Conservation (phyloP, 1,140 invertebrate species). For the Hesperophylax magnus region DNA sequence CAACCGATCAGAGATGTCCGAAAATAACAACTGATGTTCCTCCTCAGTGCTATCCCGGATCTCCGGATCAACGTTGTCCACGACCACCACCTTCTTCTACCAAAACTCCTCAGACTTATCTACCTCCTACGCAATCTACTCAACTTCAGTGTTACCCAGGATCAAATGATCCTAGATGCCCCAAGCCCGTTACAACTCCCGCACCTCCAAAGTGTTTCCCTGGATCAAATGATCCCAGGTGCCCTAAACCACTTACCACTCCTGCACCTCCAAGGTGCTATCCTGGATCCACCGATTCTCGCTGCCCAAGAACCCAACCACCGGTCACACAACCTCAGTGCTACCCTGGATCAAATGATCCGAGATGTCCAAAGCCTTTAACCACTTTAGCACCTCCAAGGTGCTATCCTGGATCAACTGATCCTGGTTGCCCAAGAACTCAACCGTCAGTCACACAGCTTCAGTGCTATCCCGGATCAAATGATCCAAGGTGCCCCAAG, state of each 20-base stretch:
- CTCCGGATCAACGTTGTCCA: conserved; percentile 61
- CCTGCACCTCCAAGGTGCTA: conserved; percentile 60
- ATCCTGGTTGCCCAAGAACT: conserved; percentile 61
- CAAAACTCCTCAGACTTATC: conserved; percentile 56
- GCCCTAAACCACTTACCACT: conserved; percentile 59
- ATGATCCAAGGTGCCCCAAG: conserved; percentile 57
- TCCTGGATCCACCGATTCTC: conserved; percentile 59
- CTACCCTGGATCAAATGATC: conserved; percentile 64
- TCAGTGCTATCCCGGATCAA: conserved; percentile 71
- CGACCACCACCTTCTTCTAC: conserved; percentile 56
- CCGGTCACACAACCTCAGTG: conserved; percentile 59
- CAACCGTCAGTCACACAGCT: conserved; percentile 45
- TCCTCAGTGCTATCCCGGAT: conserved; percentile 62
- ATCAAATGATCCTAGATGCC: conserved; percentile 61
- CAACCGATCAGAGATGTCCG: conserved; percentile 63
- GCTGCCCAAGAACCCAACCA: conserved; percentile 59
- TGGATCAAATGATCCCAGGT: conserved; percentile 63
- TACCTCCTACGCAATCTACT: conserved; percentile 43
- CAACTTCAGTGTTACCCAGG: conserved; percentile 62
- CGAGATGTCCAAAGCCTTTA: conserved; percentile 59
- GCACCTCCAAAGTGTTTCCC: conserved; percentile 60
- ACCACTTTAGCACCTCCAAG: conserved; percentile 56
- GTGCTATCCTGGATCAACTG: conserved; percentile 62
- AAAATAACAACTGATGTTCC: conserved; percentile 57
- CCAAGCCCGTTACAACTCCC: conserved; percentile 49